These are phyloP conservation scores for Trissolcus brochymenae DNA, from an alignment of 2,888 invertebrate genomes.

Conservation along the genomic window DNA sequence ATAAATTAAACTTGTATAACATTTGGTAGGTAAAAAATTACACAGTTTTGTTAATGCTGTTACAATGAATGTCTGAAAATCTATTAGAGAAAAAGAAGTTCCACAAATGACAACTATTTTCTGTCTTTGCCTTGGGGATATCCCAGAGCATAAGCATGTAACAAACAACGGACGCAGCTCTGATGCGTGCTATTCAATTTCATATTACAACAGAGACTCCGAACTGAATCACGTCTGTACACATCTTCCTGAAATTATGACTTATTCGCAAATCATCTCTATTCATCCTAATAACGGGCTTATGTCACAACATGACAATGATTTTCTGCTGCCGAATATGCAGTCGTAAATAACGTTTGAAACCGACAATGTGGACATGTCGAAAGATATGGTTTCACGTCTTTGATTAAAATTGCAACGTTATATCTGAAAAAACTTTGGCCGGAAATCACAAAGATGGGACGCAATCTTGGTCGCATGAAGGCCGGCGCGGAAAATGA, in stretches of 20 bases:
- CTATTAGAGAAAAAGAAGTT: no score
- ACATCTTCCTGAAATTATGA: not conserved
- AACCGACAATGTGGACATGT: no score
- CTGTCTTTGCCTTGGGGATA: no score
- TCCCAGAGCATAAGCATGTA: not conserved
- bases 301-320: no score
- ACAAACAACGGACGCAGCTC: not conserved
- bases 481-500: constrained; percentile 23
- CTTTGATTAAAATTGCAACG: not conserved
- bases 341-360: no score
- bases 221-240: not conserved
- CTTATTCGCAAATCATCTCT: not conserved
- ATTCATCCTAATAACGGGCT: no score
- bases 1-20: not conserved
- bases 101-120: no score
- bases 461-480: constrained; percentile 17
- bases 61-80: no score
- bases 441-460: constrained; percentile 2
- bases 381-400: not conserved
- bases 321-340: no score
- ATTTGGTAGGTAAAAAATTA: no score
- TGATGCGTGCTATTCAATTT: constrained; percentile 17
- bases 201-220: not conserved
- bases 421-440: not conserved
- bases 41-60: no score